Evolutionary conservation across 2,797 vertebrate genomes (phyloP).

Genomic region (Propithecus perrieri): DNA sequence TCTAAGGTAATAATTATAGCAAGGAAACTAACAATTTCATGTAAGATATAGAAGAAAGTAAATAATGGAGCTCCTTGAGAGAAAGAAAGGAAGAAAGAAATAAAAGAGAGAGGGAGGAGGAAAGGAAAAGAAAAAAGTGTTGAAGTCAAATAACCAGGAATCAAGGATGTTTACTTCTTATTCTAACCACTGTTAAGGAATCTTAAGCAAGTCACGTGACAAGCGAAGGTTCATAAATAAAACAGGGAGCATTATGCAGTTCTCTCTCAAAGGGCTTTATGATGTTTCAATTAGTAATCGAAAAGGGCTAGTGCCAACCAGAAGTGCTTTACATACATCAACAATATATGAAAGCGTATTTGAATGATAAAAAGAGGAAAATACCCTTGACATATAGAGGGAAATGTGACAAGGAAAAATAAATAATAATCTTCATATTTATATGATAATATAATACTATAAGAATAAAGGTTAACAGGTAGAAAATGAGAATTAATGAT

Average conservation of each 20-base stretch:
- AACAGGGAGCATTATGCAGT: background rate
- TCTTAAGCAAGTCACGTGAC: background rate
- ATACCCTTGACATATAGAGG: background rate
- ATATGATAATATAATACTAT: no score
- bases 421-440: background rate
- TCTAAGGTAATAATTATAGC: background rate
- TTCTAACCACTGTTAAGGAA: background rate
- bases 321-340: background rate
- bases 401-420: slow-evolving; percentile 7
- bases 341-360: background rate
- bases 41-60: background rate
- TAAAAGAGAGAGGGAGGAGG: no score
- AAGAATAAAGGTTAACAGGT: background rate
- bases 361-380: background rate
- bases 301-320: background rate
- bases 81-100: background rate
- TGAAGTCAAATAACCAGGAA: background rate
- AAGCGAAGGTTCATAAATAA: background rate
- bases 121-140: background rate
- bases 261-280: background rate
- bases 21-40: background rate
- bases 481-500: background rate
- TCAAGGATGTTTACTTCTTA: background rate
- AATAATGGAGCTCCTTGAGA: background rate
- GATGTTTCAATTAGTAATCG: background rate